Base-by-base conservation (phyloP, 2,113 vertebrate genomes). In the Elaphurus davidianus region DNA sequence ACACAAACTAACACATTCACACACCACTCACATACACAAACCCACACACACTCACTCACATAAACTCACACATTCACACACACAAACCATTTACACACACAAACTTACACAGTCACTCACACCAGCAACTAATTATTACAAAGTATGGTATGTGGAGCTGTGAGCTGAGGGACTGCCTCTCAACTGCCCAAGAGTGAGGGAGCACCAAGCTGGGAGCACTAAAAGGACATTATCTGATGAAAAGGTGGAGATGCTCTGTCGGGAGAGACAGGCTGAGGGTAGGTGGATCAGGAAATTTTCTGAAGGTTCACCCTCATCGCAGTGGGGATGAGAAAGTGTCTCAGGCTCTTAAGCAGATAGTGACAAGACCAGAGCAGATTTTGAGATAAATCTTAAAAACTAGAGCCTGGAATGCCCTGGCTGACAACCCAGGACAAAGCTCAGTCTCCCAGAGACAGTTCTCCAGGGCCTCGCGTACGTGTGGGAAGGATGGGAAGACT, bases 241-340 rank as follows among this genome's bases (percentile, higher is more conserved):
- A 52, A n/a, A 50, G 0, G 54, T 7, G 15, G 47, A 8, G 45
- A 28, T 1, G 5, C 13, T 17, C 30, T 7, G 19, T 85, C 15
- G 10, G 67, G 21, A 27, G 76, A 12, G 50, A n/a, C 0, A 47
- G 89, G 40, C 36, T 5, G 40, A 54, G 14, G n/a, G 13, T 2
- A 3, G n/a, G 10, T 10, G 0, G 2, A 0, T 5, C 14, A 14
- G 54, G 23, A 10, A 3, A 0, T 7, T 10, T 9, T 6, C 2
- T 54, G 45, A 14, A 12, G 19, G 4, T 19, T 76, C 81, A 4
- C 28, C 55, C 84, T 54, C 45, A 3, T 36, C 12, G 1, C 81
- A 25, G 40, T 14, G 36, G 9, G 33, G 17, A 40, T 0, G 4
- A 76, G 84, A 84, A 45, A 23, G 21, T 7, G 0, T n/a, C 19